These are phyloP conservation scores for Calephelis nemesis DNA, from an alignment of 1,140 invertebrate species.

Conservation along the genomic window DNA sequence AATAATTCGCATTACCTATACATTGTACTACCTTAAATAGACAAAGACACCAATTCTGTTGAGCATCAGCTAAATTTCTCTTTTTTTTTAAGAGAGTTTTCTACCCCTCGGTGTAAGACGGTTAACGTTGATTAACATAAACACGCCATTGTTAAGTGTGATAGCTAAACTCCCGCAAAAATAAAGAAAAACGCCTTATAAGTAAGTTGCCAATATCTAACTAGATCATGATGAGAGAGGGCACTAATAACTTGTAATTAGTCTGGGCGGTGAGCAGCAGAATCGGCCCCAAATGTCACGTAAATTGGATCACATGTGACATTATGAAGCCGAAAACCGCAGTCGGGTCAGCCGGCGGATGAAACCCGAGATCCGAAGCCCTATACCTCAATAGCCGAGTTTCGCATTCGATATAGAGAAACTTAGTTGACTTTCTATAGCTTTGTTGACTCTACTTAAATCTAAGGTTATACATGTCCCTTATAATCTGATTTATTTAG, in stretches of 20 bases:
- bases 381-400: conserved; percentile 20
- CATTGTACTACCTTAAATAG: conserved; percentile 29
- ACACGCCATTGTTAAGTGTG: too few species aligned
- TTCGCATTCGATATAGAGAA: neutral
- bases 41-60: conserved; percentile 7
- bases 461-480: too few species aligned
- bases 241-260: too few species aligned
- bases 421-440: neutral
- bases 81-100: too few species aligned
- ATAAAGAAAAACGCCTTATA: too few species aligned
- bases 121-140: too few species aligned
- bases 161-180: too few species aligned
- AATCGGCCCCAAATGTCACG: neutral
- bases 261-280: too few species aligned
- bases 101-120: too few species aligned
- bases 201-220: too few species aligned
- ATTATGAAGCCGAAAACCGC: conserved; percentile 44
- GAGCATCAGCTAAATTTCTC: too few species aligned
- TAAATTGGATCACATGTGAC: conserved; percentile 37
- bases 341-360: conserved; percentile 34
- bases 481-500: too few species aligned
- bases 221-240: neutral
- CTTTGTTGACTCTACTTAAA: neutral
- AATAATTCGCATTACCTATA: conserved; percentile 25
- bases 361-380: conserved; percentile 45